Conservation (phyloP, 2,888 invertebrate genomes). For the Mesorhabditis belari region DNA sequence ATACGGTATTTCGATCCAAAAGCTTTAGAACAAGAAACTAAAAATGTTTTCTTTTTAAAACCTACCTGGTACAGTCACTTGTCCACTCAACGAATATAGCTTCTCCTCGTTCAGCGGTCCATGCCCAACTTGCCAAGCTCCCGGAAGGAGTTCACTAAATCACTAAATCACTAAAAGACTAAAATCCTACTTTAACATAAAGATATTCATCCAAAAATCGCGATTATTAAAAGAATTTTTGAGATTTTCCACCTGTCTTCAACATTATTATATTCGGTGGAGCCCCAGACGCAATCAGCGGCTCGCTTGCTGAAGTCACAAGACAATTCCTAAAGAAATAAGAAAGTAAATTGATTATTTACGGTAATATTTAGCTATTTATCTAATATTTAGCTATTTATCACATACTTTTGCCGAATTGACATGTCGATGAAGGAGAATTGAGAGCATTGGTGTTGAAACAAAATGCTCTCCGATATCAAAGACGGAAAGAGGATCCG, state of each 20-base stretch:
- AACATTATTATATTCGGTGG: constrained; percentile 15
- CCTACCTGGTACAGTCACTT: constrained; percentile 30
- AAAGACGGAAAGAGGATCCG: constrained; percentile 41
- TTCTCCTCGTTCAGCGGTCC: constrained; percentile 45
- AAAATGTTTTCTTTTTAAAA: no score
- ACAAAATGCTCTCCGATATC: constrained; percentile 45
- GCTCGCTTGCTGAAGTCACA: constrained; percentile 48
- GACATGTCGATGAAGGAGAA: constrained; percentile 39
- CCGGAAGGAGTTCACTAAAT: constrained; percentile 16
- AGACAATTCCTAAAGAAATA: constrained; percentile 31
- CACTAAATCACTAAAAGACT: background rate
- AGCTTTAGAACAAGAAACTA: background rate
- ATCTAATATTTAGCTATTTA: background rate
- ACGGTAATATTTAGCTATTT: background rate
- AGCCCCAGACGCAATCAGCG: constrained; percentile 45
- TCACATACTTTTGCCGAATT: constrained; percentile 35
- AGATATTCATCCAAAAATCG: no score
- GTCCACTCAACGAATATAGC: constrained; percentile 41
- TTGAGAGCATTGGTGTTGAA: constrained; percentile 41
- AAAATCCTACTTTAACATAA: no score
- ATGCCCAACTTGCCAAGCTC: constrained; percentile 42
- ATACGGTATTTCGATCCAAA: background rate
- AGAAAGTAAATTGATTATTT: background rate
- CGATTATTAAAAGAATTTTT: background rate
- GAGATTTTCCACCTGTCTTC: constrained; percentile 7